Percentiles rank a stretch among this genome's conserved stretches.
Conservation (phyloP, 2,888 invertebrate genomes). For the Pandemis corylana region DNA sequence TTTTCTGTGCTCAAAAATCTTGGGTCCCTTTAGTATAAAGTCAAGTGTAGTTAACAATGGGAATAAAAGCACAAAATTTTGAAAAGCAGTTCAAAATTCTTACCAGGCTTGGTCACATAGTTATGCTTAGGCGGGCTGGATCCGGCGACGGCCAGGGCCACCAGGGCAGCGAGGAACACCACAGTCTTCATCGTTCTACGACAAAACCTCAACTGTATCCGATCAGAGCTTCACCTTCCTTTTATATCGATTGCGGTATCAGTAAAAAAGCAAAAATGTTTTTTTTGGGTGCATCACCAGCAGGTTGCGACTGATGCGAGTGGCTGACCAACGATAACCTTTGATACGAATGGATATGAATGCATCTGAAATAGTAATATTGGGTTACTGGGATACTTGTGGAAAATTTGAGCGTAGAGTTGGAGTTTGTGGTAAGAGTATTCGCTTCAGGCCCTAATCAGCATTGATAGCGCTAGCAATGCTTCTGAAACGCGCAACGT, state of each 20-base stretch:
- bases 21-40: no score
- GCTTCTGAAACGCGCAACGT: no score
- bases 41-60: no score
- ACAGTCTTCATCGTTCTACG: slow-evolving; percentile 53
- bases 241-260: not conserved
- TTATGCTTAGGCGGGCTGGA: slow-evolving; percentile 8
- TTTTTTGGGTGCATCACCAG: not conserved
- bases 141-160: slow-evolving; percentile 51
- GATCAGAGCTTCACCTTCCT: not conserved
- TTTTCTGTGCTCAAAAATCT: no score
- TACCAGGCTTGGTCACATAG: slow-evolving; percentile 20
- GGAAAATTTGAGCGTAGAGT: not conserved
- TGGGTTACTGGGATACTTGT: not conserved
- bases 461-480: no score
- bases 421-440: no score
- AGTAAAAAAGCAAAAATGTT: not conserved
- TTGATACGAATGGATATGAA: not conserved
- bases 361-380: not conserved
- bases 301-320: not conserved
- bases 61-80: not conserved
- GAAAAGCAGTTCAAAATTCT: not conserved
- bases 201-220: slow-evolving; percentile 40
- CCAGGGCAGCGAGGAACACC: slow-evolving; percentile 51
- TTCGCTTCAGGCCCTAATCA: not conserved
- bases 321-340: not conserved